Percentiles rank a stretch among this genome's conserved stretches.
These are phyloP conservation scores for Sphaeramia orbicularis DNA, from an alignment of 2,797 vertebrate species.

Conservation along the genomic window DNA sequence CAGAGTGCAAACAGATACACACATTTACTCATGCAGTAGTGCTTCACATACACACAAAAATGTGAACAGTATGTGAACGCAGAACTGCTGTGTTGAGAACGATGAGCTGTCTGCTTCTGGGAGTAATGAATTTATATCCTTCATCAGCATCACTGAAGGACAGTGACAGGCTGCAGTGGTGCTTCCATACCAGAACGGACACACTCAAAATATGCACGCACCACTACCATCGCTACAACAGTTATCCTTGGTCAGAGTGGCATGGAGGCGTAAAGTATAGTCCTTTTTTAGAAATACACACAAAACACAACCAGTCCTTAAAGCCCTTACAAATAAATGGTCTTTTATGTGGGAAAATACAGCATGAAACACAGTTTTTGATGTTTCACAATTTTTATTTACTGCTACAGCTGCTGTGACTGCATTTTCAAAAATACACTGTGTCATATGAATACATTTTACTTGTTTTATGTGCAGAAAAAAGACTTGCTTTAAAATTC, in stretches of 20 bases:
- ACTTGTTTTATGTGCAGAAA: conserved; percentile 12
- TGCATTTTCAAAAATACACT: conserved; percentile 24
- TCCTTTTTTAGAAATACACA: conserved; percentile 40
- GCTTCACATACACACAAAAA: conserved; percentile 29
- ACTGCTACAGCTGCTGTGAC: neutral
- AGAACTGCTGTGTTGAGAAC: conserved; percentile 46
- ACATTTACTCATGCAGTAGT: conserved; percentile 4
- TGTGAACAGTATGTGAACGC: conserved; percentile 34
- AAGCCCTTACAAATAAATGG: conserved; percentile 25
- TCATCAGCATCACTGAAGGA: conserved; percentile 74
- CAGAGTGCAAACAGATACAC: conserved; percentile 23
- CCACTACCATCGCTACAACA: neutral
- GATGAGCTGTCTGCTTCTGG: conserved; percentile 68
- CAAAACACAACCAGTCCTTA: conserved; percentile 7
- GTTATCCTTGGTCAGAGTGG: conserved; percentile 19
- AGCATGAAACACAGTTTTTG: conserved; percentile 8
- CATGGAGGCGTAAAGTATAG: conserved; percentile 19
- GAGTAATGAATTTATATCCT: conserved; percentile 75
- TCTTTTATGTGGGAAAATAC: conserved; percentile 8
- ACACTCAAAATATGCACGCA: conserved; percentile 2
- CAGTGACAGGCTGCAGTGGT: conserved; percentile 40
- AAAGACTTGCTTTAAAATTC: conserved; percentile 16
- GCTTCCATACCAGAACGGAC: conserved; percentile 40
- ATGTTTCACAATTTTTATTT: conserved; percentile 17
- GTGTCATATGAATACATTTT: conserved; percentile 20